These are phyloP conservation scores for Dreissena rostriformis DNA, from an alignment of 1,140 invertebrate genomes.

Conservation along the genomic window DNA sequence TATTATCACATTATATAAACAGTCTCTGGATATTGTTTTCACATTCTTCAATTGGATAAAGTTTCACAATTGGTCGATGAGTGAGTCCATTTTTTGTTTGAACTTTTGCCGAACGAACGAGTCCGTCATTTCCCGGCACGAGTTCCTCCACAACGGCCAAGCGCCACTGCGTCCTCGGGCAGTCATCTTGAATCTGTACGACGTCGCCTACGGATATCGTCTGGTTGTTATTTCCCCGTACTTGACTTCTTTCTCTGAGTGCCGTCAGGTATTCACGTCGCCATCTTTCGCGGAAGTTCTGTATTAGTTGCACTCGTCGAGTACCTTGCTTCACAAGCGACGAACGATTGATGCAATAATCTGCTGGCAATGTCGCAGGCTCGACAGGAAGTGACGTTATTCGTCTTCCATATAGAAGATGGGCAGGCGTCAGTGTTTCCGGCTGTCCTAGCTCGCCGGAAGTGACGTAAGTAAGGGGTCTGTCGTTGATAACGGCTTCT, in stretches of 20 bases:
- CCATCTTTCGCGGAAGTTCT: constrained; percentile 37
- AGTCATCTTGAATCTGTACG: constrained; percentile 29
- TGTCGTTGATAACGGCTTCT: constrained; percentile 47
- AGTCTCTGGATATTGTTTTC: too few species aligned
- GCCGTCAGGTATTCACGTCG: constrained; percentile 37
- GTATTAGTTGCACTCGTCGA: constrained; percentile 5
- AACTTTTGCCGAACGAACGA: constrained; percentile 20
- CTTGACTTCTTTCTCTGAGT: constrained; percentile 22
- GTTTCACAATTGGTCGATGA: constrained; percentile 23
- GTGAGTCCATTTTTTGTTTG: neutral
- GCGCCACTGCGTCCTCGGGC: neutral
- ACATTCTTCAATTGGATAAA: too few species aligned
- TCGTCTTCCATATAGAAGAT: constrained; percentile 27
- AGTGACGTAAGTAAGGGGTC: constrained; percentile 28
- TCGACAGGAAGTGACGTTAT: neutral
- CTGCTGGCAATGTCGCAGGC: neutral
- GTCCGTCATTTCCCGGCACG: constrained; percentile 30
- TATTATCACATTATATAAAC: too few species aligned
- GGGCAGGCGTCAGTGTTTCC: constrained; percentile 19
- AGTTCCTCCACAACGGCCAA: constrained; percentile 23
- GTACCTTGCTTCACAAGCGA: neutral
- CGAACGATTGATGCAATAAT: neutral
- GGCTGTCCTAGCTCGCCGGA: neutral
- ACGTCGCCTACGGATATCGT: constrained; percentile 17
- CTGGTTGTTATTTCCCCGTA: constrained; percentile 34